Conservation (phyloP, 2,888 invertebrate species). For the Liodrosophila aerea region DNA sequence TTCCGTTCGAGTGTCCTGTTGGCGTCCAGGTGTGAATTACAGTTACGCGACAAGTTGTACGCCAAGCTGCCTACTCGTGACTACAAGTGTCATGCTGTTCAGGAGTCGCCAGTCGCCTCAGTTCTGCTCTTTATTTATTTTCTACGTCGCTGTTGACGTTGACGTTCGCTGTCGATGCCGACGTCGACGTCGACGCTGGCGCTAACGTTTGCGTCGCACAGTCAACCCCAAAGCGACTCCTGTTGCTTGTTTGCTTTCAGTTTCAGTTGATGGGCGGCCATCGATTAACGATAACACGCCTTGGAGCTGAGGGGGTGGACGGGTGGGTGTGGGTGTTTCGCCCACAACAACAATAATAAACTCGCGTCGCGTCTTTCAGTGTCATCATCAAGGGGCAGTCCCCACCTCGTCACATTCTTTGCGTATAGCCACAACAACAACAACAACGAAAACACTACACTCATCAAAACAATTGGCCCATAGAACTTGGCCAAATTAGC, state of each 20-base stretch:
- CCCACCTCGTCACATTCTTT: conserved; percentile 44
- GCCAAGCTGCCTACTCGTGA: conserved; percentile 56
- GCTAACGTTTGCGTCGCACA: conserved; percentile 14
- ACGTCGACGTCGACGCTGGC: conserved; percentile 2
- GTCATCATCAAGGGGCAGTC: conserved; percentile 56
- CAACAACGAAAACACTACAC: conserved; percentile 33
- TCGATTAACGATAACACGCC: conserved; percentile 72
- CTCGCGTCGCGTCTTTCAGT: conserved; percentile 46
- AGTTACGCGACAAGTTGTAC: conserved; percentile 49
- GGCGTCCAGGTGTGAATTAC: conserved; percentile 55
- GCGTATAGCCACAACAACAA: conserved; percentile 12
- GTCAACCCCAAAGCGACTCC: conserved; percentile 59
- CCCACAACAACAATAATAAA: conserved; percentile 20
- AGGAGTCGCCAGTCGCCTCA: conserved; percentile 56
- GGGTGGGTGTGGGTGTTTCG: conserved; percentile 1
- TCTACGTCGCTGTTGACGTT: conserved; percentile 3
- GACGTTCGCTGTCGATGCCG: conserved; percentile 20
- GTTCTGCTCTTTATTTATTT: conserved; percentile 25
- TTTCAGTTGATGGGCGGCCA: conserved; percentile 64
- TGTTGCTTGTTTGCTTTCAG: conserved; percentile 71
- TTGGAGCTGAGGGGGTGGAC: conserved; percentile 4
- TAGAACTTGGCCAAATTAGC: background rate
- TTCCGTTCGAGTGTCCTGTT: conserved; percentile 14
- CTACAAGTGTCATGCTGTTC: conserved; percentile 61
- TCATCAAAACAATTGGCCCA: conserved; percentile 43